Base-by-base conservation (phyloP, 37 sponge, comb jelly and placozoan species). In the Sycon ciliatum region DNA sequence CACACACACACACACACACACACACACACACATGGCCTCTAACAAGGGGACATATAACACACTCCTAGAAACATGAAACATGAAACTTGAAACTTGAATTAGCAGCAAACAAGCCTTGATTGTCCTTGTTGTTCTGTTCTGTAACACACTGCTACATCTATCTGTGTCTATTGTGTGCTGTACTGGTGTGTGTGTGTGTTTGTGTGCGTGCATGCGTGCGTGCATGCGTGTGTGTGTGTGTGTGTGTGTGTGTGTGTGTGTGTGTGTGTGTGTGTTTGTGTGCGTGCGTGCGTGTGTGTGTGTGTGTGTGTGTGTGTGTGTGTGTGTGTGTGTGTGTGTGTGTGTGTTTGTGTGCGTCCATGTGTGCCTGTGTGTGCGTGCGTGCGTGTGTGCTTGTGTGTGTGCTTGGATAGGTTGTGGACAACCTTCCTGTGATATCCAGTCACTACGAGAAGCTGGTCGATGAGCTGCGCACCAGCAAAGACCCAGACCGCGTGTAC, bases 371-470 rank as follows among this genome's bases (percentile, higher is more conserved):
- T 42, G 49, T 42, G 49, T 42, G 49, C 49, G 13, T 42, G 49
- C 13, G 49, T 42, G 49, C 13, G 49, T 42, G 49, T 13, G 13
- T 70, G 3, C 53, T 70, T 22, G 49, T 46, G 4, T 39, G 38
- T 27, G 53, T 39, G 30, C 11, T 70, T 42, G 29, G 33, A 11
- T 39, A 39, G 23, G 84, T 83, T 13, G 85, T 90, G 32, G 86
- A 84, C 81, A 73, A 18, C 75, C 72, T 64, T 36, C 82, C 80
- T 34, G 67, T 83, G 0, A 82, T 90, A 24, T 79, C 82, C 55
- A 90, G 86, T 24, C 70, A 80, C 31, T 85, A 86, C 6, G 91
- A 85, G 55, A 78, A 81, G 57, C 73, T 85, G 13, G 63, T 90
- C 3, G 63, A 73, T 63, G 62, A 62, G 7, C 9, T 60, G 9